Evolutionary conservation across 2,888 invertebrate genomes (phyloP).

Genomic region (Seira ritae): DNA sequence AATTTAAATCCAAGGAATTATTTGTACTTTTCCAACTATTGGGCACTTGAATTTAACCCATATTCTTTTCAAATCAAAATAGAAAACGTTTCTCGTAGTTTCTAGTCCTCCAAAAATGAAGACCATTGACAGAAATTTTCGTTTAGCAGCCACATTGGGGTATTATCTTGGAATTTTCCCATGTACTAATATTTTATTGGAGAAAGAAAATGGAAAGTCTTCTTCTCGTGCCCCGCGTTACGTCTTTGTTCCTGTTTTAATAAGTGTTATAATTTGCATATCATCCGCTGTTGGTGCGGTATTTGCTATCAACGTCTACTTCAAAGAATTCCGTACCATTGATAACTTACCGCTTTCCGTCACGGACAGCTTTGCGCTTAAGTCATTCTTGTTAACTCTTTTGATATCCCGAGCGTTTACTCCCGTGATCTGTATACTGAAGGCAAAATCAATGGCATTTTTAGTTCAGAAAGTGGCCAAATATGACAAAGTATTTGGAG

Average conservation of each 20-base stretch:
- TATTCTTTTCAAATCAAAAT: too few species aligned
- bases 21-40: too few species aligned
- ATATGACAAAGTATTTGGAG: conserved; percentile 17
- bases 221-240: conserved; percentile 1
- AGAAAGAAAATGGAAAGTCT: neutral
- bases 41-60: too few species aligned
- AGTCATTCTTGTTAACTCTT: neutral
- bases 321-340: conserved; percentile 15
- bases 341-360: neutral
- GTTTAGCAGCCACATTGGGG: neutral
- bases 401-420: conserved; percentile 15
- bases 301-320: neutral
- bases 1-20: too few species aligned
- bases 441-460: conserved; percentile 17
- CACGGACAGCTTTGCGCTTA: conserved; percentile 22
- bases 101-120: too few species aligned
- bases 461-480: conserved; percentile 18
- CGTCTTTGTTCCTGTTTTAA: conserved; percentile 14
- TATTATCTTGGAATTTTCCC: neutral
- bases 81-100: too few species aligned
- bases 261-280: conserved; percentile 2
- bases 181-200: neutral
- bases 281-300: conserved; percentile 2
- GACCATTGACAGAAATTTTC: too few species aligned
- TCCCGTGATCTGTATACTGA: conserved; percentile 5